Conservation (phyloP, 1,140 invertebrate species). For the Polypedilum vanderplanki region DNA sequence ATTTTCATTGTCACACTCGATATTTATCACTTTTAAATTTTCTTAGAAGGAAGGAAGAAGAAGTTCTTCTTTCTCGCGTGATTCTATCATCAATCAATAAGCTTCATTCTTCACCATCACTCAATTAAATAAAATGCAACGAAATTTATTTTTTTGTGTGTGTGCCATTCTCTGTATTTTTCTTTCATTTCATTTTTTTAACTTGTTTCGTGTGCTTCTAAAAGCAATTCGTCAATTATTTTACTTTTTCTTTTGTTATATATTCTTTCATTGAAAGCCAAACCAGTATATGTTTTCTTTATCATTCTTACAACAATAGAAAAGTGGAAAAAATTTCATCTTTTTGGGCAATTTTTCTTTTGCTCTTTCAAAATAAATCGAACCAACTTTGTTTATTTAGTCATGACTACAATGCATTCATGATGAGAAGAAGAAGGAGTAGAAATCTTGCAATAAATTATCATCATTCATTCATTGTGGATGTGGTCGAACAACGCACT, state of each 20-base stretch:
- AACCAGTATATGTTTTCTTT: background rate
- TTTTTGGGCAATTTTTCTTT: background rate
- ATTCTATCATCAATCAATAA: background rate
- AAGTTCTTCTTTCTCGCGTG: background rate
- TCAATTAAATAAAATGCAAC: slow-evolving; percentile 11
- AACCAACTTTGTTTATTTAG: background rate
- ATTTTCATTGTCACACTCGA: background rate
- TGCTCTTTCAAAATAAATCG: background rate
- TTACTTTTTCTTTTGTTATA: background rate
- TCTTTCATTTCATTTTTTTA: background rate
- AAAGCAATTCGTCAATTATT: slow-evolving; percentile 9
- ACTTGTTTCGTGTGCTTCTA: background rate
- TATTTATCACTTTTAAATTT: no score
- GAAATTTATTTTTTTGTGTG: background rate
- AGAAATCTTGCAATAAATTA: background rate
- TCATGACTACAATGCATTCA: no score
- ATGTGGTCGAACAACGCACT: no score
- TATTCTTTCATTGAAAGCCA: background rate
- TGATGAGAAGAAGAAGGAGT: background rate
- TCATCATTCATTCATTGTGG: background rate
- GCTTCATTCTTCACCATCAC: background rate
- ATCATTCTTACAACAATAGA: background rate
- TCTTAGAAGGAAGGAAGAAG: background rate
- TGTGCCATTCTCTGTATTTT: background rate
- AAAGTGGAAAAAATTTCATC: background rate